These are phyloP conservation scores for Kryptolebias ocellatus DNA, from an alignment of 2,797 vertebrate species.

Conservation along the genomic window DNA sequence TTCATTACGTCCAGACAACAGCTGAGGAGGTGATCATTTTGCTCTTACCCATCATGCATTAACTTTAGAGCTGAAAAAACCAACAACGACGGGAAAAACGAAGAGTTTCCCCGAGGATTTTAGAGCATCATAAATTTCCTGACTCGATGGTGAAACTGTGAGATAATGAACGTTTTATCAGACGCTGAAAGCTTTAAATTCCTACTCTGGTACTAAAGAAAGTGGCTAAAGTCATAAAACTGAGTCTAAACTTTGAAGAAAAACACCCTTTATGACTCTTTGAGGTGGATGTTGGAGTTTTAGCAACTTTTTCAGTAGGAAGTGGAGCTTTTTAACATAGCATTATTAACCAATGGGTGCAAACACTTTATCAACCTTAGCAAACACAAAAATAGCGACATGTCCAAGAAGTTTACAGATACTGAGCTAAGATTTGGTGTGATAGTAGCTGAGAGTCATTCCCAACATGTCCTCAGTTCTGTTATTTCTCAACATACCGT, in stretches of 20 bases:
- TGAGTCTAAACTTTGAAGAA: background rate
- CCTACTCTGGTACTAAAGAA: conserved; percentile 21
- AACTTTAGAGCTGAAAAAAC: conserved; percentile 46
- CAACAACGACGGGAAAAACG: background rate
- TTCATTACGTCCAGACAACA: conserved; percentile 35
- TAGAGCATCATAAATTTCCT: conserved; percentile 54
- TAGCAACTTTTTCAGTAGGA: background rate
- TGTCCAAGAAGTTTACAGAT: too few species aligned
- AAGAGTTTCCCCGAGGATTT: conserved; percentile 39
- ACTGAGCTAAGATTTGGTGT: too few species aligned
- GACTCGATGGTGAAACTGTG: conserved; percentile 44
- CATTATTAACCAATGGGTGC: too few species aligned
- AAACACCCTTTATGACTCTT: background rate
- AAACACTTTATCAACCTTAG: too few species aligned
- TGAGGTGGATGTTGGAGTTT: background rate
- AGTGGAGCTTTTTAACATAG: too few species aligned
- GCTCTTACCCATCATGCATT: conserved; percentile 46
- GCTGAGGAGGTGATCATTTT: conserved; percentile 49
- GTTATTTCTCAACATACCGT: too few species aligned
- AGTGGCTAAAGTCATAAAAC: conserved; percentile 36
- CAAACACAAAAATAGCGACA: too few species aligned
- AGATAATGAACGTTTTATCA: conserved; percentile 64
- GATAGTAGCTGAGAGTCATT: too few species aligned
- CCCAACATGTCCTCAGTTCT: too few species aligned
- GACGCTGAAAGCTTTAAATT: conserved; percentile 46